Evolutionary conservation across 2,113 vertebrate species (phyloP).

Genomic region (Diphyllodes magnificus): DNA sequence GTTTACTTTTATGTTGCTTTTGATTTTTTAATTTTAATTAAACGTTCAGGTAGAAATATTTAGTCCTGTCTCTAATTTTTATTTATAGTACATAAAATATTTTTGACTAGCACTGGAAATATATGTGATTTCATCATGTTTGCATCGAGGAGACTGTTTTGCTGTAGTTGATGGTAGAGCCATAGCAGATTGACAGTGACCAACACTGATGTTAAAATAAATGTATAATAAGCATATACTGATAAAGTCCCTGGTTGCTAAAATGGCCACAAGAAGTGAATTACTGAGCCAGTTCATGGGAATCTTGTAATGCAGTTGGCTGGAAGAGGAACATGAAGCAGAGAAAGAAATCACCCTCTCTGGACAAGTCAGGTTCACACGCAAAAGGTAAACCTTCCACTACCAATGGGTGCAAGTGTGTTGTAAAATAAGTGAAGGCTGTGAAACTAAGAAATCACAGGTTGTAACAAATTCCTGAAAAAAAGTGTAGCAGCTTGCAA

Average conservation of each 20-base stretch:
- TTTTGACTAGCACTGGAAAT: background rate
- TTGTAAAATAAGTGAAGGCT: background rate
- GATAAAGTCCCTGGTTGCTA: background rate
- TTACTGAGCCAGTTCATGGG: background rate
- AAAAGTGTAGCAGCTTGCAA: background rate
- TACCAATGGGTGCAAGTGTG: background rate
- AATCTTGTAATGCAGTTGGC: background rate
- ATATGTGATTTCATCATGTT: background rate
- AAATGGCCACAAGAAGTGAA: background rate
- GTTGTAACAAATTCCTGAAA: background rate
- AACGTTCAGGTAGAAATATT: background rate
- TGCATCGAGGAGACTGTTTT: background rate
- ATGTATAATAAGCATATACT: background rate
- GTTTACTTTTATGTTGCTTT: background rate
- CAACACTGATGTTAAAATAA: background rate
- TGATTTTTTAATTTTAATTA: background rate
- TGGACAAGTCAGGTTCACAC: background rate
- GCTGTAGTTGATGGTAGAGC: background rate
- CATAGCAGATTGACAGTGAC: background rate
- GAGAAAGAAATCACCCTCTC: background rate
- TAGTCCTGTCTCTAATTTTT: background rate
- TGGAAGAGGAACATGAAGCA: background rate
- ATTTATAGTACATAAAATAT: background rate
- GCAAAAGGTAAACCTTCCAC: background rate
- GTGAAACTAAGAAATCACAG: background rate